phyloP scores from a whole-genome alignment of 2,888 invertebrate genomes.

The Drosophila colorata region DNA sequence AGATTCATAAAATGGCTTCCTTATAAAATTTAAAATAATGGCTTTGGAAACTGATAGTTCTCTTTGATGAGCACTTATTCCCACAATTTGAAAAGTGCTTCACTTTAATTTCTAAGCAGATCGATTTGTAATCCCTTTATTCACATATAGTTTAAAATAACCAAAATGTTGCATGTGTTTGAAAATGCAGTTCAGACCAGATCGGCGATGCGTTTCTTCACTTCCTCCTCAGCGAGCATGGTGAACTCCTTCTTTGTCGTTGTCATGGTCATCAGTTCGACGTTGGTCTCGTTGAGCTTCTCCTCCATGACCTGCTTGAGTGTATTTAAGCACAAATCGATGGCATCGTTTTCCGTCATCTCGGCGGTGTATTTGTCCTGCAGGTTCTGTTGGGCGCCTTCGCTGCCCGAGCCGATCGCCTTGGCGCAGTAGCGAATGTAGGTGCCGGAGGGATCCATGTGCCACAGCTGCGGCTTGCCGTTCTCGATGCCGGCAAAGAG shows the following conservation, averaged over 20 bases:
- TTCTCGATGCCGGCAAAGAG: slow-evolving; percentile 97
- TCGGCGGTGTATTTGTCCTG: slow-evolving; percentile 92
- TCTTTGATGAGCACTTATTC: background rate
- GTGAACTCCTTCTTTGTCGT: slow-evolving; percentile 92
- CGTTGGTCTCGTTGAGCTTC: slow-evolving; percentile 97
- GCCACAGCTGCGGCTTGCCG: slow-evolving; percentile 97
- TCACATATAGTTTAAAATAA: slow-evolving; percentile 52
- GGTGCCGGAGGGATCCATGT: slow-evolving; percentile 99
- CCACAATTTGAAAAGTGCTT: background rate
- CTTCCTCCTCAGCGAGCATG: slow-evolving; percentile 95
- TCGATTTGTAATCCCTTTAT: slow-evolving; percentile 77
- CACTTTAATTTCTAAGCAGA: slow-evolving; percentile 12
- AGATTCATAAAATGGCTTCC: too few species aligned
- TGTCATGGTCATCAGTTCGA: slow-evolving; percentile 98
- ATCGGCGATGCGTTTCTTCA: slow-evolving; percentile 94
- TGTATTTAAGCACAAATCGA: slow-evolving; percentile 92
- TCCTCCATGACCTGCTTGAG: slow-evolving; percentile 99
- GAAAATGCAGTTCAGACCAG: slow-evolving; percentile 86
- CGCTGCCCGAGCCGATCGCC: slow-evolving; percentile 99
- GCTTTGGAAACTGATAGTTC: too few species aligned
- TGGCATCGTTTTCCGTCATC: slow-evolving; percentile 97
- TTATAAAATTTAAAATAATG: too few species aligned
- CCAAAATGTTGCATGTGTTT: slow-evolving; percentile 26
- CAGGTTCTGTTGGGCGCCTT: slow-evolving; percentile 98
- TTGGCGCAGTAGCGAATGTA: slow-evolving; percentile 99